Evolutionary conservation across 2,888 invertebrate genomes (phyloP), one percentile per base, ranked within the genome.

Genomic region (Coremacera marginata): DNA sequence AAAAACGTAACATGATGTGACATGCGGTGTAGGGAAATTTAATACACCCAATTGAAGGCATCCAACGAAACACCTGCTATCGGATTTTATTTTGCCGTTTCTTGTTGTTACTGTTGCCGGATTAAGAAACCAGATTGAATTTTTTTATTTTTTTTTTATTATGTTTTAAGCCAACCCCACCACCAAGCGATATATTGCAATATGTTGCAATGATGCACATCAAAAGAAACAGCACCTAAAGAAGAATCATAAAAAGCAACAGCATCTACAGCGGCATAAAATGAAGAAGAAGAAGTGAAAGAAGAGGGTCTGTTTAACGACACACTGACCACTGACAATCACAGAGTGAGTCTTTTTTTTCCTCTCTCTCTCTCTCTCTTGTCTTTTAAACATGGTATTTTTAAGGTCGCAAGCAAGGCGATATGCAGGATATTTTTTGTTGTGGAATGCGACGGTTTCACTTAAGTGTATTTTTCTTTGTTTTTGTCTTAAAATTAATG

Each of bases 31-130:
- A 71, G 71, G 57, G 71, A 71, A 71, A 71, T 60, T 71, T 71
- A 71, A 71, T 71, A 71, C 71, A 71, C 57, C 74, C 74, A 67
- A 73, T 73, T 63, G 65, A 73, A 73, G 51, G 52, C 74, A 65
- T 55, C 74, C 34, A 74, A 19, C 55, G 74, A 74, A 74, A 74
- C 74, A 74, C 74, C 74, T 74, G 74, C 74, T 67, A 51, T 52
- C 65, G 37, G 25, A 52, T 55, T 73, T 74, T 22, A 22, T 27
- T 34, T 19, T 57, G 27, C 44, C n/a, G 19, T 44, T 72, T 11
- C 57, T 25, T 16, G 14, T 16, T 27, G 22, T 25, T 73, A 52
- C 19, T 44, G 37, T 62, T 44, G 34, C 16, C 16, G 72, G 62
- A 62, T 62, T 62, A 49, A 51, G n/a, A 55, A 72, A 72, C 72